Conservation (phyloP, 2,888 invertebrate species). For the Ephialtes manifestator region DNA sequence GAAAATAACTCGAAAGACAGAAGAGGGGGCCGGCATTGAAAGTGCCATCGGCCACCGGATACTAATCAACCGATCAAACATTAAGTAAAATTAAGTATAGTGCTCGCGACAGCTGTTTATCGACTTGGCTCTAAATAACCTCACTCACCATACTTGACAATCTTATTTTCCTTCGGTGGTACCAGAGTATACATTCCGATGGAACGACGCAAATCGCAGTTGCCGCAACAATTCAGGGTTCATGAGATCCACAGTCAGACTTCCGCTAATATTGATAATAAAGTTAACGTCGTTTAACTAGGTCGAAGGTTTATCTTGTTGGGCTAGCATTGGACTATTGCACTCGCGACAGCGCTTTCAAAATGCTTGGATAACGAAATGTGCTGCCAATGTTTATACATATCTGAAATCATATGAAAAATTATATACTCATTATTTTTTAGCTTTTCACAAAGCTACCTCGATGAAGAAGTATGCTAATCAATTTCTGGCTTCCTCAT, state of each 20-base stretch:
- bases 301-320: conserved; percentile 31
- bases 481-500: no score
- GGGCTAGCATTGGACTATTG: conserved; percentile 12
- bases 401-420: conserved; percentile 17
- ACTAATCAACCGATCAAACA: conserved; percentile 54
- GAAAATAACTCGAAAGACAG: no score
- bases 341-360: conserved; percentile 15
- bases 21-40: conserved; percentile 33
- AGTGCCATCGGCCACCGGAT: conserved; percentile 17
- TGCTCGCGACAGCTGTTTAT: conserved; percentile 50
- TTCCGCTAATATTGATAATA: conserved; percentile 40
- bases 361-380: background rate
- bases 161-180: conserved; percentile 40
- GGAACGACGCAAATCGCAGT: conserved; percentile 48
- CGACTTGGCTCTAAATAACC: conserved; percentile 54
- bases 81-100: conserved; percentile 39
- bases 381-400: background rate
- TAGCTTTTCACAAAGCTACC: no score
- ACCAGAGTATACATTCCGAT: conserved; percentile 4
- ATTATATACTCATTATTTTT: no score
- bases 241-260: conserved; percentile 11
- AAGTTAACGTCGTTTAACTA: conserved; percentile 45
- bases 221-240: conserved; percentile 43
- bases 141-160: conserved; percentile 35
- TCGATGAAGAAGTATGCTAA: no score